Percentiles rank a stretch among this genome's conserved stretches.
phyloP scores from a whole-genome alignment of 2,797 vertebrate species.

The Setipinna tenuifilis region DNA sequence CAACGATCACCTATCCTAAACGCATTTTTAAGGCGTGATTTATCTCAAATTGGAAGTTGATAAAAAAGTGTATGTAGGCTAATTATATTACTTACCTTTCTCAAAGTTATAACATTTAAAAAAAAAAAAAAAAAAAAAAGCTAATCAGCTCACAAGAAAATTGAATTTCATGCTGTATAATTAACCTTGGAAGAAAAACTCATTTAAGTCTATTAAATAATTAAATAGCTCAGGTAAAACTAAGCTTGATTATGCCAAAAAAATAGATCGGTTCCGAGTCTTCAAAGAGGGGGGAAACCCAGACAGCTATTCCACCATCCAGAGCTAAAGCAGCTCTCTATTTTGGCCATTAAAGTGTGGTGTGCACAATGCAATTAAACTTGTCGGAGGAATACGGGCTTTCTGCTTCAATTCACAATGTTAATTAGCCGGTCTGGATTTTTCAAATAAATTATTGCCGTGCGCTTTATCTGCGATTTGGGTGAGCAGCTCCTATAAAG shows the following conservation, averaged over 20 bases:
- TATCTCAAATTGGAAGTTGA: slow-evolving; percentile 8
- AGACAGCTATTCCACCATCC: slow-evolving; percentile 56
- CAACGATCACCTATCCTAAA: not conserved
- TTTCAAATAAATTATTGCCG: slow-evolving; percentile 73
- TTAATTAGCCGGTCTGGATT: slow-evolving; percentile 78
- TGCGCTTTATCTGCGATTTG: slow-evolving; percentile 68
- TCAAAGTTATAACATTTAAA: slow-evolving; percentile 52
- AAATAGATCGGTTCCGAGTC: slow-evolving; percentile 58
- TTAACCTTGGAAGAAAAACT: slow-evolving; percentile 77
- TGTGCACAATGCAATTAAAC: slow-evolving; percentile 71
- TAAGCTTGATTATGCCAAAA: slow-evolving; percentile 71
- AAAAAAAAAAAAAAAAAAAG: no score
- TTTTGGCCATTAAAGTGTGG: slow-evolving; percentile 74
- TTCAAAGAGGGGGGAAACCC: slow-evolving; percentile 66
- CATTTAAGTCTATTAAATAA: slow-evolving; percentile 79
- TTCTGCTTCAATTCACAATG: slow-evolving; percentile 81
- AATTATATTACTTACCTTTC: slow-evolving; percentile 26
- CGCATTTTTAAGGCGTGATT: not conserved
- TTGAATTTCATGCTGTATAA: slow-evolving; percentile 78
- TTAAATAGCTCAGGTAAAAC: slow-evolving; percentile 78
- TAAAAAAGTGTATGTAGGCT: slow-evolving; percentile 25
- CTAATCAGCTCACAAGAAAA: slow-evolving; percentile 74
- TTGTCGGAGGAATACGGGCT: slow-evolving; percentile 69
- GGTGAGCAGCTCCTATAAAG: slow-evolving; percentile 79
- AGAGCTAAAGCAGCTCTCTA: slow-evolving; percentile 69